Evolutionary conservation across 2,888 invertebrate species (phyloP), one percentile per base, ranked within the genome.

Genomic region (Lottia gigantea): DNA sequence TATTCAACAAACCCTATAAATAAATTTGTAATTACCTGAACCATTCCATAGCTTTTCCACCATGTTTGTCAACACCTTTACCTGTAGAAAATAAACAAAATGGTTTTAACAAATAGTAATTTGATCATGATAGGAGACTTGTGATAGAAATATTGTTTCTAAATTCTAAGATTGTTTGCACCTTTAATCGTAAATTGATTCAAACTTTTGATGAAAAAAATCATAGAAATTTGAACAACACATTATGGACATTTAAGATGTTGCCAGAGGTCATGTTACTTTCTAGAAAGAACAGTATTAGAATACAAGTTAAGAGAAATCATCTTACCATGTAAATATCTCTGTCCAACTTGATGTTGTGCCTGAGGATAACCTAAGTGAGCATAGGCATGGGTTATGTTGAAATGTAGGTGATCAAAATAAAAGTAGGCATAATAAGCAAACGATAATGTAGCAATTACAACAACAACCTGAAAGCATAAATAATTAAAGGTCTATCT

Each of bases 21-120:
- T 19, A 11, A 64, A 40, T 3, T 31, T 68, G 25, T 46, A 64
- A 16, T 81, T 86, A 86, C 86, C 83, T 85, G 76, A 90, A 90
- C 89, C 90, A 90, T 65, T 89, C 82, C 87, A 91, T 89, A 0
- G 90, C 90, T 65, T 82, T 86, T 19, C 84, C 85, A 46, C 85
- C 78, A 74, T 90, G 88, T 74, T 88, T 82, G 0, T 87, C 85
- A 0, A 89, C 89, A 2, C 90, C 90, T 72, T 81, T 80, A n/a
- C 88, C 88, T 88, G 71, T 1, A 77, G 75, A 62, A 62, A 63
- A 40, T 8, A 40, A 40, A 40, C 40, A 31, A 31, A 31, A 31
- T 31, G 31, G n/a, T n/a, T n/a, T 31, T 31, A 31, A 31, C 31
- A 31, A n/a, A 4, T 31, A 31, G 6, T 31, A 31, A 31, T 31